Evolutionary conservation across 2,888 invertebrate species (phyloP).

Genomic region (Helobdella robusta): DNA sequence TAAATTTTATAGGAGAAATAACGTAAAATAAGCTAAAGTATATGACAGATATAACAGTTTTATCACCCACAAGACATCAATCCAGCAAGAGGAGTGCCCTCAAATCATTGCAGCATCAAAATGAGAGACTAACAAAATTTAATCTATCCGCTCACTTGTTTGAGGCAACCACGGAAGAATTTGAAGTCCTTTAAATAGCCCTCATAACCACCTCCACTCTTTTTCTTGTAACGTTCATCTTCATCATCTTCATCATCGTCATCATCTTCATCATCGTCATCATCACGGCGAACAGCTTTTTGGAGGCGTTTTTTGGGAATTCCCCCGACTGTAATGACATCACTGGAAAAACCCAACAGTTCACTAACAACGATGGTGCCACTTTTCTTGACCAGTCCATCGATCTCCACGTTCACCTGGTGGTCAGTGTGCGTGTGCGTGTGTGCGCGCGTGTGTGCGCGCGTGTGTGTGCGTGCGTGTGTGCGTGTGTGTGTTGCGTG

Average conservation of each 20-base stretch:
- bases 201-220: neutral
- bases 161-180: conserved; percentile 21
- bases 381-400: conserved; percentile 4
- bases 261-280: neutral
- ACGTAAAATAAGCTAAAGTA: too few species aligned
- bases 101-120: neutral
- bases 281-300: neutral
- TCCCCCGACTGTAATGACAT: conserved; percentile 7
- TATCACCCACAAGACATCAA: too few species aligned
- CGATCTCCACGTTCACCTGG: neutral
- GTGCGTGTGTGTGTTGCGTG: conserved; percentile 4
- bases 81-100: neutral
- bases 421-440: neutral
- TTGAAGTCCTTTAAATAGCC: too few species aligned
- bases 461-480: conserved; percentile 4
- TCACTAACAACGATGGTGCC: neutral
- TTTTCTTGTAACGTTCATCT: neutral
- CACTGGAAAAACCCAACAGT: conserved; percentile 3
- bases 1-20: neutral
- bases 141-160: too few species aligned
- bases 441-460: conserved; percentile 1
- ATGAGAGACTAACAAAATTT: neutral
- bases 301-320: too few species aligned
- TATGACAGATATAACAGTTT: too few species aligned
- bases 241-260: neutral